Conservation (phyloP, 2,797 vertebrate genomes). For the Neosalanx taihuensis region DNA sequence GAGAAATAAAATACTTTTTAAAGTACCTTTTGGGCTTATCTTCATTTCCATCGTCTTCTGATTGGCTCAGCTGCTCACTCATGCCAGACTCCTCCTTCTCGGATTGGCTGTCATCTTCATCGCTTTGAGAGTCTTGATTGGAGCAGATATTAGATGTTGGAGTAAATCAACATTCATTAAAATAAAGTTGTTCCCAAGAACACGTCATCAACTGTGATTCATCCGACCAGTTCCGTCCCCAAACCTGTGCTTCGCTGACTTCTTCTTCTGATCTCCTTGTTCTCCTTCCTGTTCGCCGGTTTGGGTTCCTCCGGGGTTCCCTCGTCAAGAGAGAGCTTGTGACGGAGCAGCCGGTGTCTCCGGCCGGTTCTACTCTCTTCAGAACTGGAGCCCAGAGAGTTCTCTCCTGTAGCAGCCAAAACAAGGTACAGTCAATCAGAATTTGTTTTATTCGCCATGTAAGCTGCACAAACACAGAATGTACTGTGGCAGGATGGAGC, state of each 20-base stretch:
- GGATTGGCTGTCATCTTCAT: conserved; percentile 62
- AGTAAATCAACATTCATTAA: no score
- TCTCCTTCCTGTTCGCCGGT: conserved; percentile 4
- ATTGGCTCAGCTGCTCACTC: conserved; percentile 74
- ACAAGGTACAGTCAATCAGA: not conserved
- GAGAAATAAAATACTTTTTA: not conserved
- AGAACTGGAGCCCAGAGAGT: conserved; percentile 59
- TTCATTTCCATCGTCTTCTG: conserved; percentile 75
- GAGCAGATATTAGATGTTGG: not conserved
- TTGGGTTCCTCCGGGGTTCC: conserved; percentile 72
- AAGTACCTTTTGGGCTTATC: conserved; percentile 43
- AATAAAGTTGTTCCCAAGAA: not conserved
- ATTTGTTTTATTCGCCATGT: no score
- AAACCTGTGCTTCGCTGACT: conserved; percentile 67
- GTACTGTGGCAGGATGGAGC: no score
- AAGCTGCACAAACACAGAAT: no score
- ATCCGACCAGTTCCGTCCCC: not conserved
- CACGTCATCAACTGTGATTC: not conserved
- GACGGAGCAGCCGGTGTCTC: conserved; percentile 84
- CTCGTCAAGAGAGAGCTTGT: conserved; percentile 82
- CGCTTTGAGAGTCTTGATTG: conserved; percentile 56
- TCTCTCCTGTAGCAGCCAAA: conserved; percentile 43
- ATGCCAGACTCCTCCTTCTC: conserved; percentile 74
- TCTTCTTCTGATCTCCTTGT: conserved; percentile 55
- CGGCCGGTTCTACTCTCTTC: conserved; percentile 66